Percentiles rank a stretch among this genome's conserved stretches.
Conservation (phyloP, 2,797 vertebrate genomes). For the Poecilia wingei region DNA sequence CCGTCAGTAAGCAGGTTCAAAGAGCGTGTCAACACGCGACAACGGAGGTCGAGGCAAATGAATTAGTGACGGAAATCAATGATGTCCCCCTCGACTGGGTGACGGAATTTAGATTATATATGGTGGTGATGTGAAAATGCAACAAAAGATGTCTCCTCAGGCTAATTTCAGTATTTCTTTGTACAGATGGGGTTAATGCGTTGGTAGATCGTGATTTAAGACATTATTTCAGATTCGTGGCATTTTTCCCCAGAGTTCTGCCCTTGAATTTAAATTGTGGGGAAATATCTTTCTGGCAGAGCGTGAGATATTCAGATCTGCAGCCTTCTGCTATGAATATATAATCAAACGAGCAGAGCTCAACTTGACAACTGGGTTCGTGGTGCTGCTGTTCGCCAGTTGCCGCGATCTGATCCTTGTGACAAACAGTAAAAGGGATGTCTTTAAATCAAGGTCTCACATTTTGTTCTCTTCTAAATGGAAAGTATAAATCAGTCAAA, state of each 20-base stretch:
- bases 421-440: slow-evolving; percentile 10
- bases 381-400: slow-evolving; percentile 1
- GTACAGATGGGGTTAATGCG: not conserved
- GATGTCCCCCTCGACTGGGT: slow-evolving; percentile 33
- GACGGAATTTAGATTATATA: slow-evolving; percentile 54
- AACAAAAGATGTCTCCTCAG: slow-evolving; percentile 32
- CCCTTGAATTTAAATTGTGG: slow-evolving; percentile 68
- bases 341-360: slow-evolving; percentile 46
- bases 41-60: slow-evolving; percentile 57
- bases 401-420: slow-evolving; percentile 1
- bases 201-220: slow-evolving; percentile 38
- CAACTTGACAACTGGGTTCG: slow-evolving; percentile 21
- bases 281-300: slow-evolving; percentile 67
- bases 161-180: slow-evolving; percentile 16
- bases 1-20: slow-evolving; percentile 47
- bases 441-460: slow-evolving; percentile 20
- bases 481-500: slow-evolving; percentile 25
- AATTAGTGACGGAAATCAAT: slow-evolving; percentile 59
- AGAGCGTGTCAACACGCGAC: slow-evolving; percentile 34
- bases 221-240: slow-evolving; percentile 62
- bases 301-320: slow-evolving; percentile 71
- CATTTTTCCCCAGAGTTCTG: slow-evolving; percentile 39
- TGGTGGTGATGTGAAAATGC: slow-evolving; percentile 32
- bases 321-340: slow-evolving; percentile 55
- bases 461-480: slow-evolving; percentile 6